A percentile compares a stretch with the other conserved stretches of the same genome.
phyloP scores from a whole-genome alignment of 2,888 invertebrate genomes.

The Leptogaster cylindrica region DNA sequence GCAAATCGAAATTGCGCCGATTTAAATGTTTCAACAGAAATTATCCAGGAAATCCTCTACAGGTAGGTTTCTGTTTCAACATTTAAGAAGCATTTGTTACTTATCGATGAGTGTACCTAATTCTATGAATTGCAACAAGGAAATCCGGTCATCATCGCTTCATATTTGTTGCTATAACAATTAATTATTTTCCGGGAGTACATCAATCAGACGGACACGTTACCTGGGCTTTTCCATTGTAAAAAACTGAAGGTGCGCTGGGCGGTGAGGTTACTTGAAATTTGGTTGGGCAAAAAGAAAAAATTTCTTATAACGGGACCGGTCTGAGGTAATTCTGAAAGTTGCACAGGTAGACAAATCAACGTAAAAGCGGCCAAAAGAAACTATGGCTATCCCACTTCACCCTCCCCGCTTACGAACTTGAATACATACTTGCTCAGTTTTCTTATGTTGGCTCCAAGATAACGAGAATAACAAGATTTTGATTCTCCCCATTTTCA shows the following conservation, averaged over 20 bases:
- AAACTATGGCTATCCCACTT: constrained; percentile 2
- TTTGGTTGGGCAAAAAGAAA: constrained; percentile 23
- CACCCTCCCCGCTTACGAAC: not conserved
- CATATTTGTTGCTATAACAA: not conserved
- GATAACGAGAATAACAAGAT: constrained; percentile 32
- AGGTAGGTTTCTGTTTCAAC: constrained; percentile 13
- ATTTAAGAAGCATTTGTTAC: too few relatives aligned
- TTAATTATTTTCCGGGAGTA: not conserved
- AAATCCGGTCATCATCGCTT: not conserved
- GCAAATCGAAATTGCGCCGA: constrained; percentile 10
- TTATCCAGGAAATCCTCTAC: constrained; percentile 19
- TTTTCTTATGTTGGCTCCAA: constrained; percentile 10
- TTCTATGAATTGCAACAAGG: too few relatives aligned
- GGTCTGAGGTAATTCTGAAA: constrained; percentile 38
- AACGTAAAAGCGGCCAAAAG: constrained; percentile 12
- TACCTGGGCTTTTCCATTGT: not conserved
- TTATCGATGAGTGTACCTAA: too few relatives aligned
- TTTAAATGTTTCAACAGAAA: constrained; percentile 31
- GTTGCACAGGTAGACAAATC: constrained; percentile 31
- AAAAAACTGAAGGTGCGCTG: not conserved
- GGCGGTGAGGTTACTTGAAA: not conserved
- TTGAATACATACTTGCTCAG: constrained; percentile 22
- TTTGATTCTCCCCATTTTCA: constrained; percentile 16
- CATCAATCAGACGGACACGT: constrained; percentile 24
- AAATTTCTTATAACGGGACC: constrained; percentile 41